These are phyloP conservation scores for Amiota communis DNA, from an alignment of 2,888 invertebrate genomes.

Conservation along the genomic window DNA sequence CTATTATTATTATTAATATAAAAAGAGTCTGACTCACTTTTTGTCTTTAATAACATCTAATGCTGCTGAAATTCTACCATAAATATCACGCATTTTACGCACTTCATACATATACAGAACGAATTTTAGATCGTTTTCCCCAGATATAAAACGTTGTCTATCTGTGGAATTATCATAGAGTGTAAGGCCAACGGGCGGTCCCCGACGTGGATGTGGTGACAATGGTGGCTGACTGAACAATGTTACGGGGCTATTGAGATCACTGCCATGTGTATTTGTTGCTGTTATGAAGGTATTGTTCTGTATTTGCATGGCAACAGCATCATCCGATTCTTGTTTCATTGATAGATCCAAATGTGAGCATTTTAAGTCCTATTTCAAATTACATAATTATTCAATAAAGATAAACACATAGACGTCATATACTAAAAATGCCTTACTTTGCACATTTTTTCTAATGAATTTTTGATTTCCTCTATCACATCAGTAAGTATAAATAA, in stretches of 20 bases:
- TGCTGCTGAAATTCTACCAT: conserved; percentile 67
- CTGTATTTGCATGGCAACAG: conserved; percentile 58
- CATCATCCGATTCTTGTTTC: conserved; percentile 56
- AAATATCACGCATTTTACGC: conserved; percentile 71
- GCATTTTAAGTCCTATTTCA: conserved; percentile 64
- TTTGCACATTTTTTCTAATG: conserved; percentile 78
- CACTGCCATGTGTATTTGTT: conserved; percentile 40
- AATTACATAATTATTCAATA: neutral
- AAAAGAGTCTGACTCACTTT: conserved; percentile 54
- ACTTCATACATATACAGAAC: conserved; percentile 71
- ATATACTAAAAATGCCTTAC: conserved; percentile 48
- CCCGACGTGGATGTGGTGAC: conserved; percentile 59
- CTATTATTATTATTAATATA: neutral
- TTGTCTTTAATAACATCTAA: conserved; percentile 69
- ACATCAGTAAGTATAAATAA: conserved; percentile 77
- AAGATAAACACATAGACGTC: neutral
- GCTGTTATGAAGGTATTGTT: conserved; percentile 51
- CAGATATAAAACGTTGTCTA: conserved; percentile 56
- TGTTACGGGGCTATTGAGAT: conserved; percentile 37
- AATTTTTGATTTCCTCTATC: conserved; percentile 77
- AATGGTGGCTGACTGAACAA: conserved; percentile 51
- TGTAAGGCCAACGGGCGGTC: conserved; percentile 58
- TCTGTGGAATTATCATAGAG: conserved; percentile 59
- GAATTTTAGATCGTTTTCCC: conserved; percentile 69
- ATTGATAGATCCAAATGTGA: conserved; percentile 65